phyloP scores from a whole-genome alignment of 2,113 vertebrate genomes.

The Burhinus bistriatus region DNA sequence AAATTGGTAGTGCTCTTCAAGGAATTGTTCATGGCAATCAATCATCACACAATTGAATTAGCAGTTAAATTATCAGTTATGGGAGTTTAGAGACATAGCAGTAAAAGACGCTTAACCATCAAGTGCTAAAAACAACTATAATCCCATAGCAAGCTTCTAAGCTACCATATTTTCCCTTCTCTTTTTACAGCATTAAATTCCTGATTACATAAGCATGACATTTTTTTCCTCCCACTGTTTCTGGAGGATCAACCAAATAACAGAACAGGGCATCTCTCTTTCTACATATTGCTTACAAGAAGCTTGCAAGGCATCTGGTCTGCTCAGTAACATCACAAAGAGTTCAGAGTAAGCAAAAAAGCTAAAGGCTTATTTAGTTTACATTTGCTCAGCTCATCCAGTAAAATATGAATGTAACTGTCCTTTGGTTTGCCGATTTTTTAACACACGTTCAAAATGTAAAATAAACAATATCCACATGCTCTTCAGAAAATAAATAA shows the following conservation, averaged over 20 bases:
- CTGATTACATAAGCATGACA: neutral
- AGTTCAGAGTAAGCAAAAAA: neutral
- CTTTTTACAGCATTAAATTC: neutral
- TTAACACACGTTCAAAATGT: neutral
- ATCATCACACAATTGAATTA: neutral
- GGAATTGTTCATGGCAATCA: neutral
- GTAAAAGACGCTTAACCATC: neutral
- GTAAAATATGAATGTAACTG: neutral
- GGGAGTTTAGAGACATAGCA: neutral
- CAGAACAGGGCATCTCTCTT: neutral
- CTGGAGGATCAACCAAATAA: neutral
- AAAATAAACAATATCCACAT: neutral
- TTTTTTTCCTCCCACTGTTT: neutral
- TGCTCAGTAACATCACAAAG: neutral
- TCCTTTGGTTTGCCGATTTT: neutral
- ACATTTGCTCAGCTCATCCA: neutral
- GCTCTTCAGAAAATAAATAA: neutral
- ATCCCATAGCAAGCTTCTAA: conserved; percentile 19
- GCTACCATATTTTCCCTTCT: neutral
- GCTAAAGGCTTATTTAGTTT: neutral
- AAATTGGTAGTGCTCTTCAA: neutral
- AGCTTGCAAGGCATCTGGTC: neutral
- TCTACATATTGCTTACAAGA: neutral
- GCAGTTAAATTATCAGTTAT: neutral
- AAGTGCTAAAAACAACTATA: conserved; percentile 43